phyloP scores from a whole-genome alignment of 2,113 vertebrate genomes.

The Jaculus jaculus region DNA sequence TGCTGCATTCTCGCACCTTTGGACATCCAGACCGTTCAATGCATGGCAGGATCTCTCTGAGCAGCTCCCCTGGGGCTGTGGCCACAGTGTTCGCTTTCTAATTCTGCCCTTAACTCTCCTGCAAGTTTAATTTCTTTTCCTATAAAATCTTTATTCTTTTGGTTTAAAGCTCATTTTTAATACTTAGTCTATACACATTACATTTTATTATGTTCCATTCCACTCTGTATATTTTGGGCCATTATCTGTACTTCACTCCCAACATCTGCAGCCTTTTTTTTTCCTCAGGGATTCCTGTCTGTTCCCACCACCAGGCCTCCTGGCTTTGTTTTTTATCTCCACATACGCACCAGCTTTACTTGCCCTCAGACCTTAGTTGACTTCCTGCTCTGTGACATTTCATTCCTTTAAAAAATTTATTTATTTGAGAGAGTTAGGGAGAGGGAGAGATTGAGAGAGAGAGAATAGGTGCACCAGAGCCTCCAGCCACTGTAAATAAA shows the following conservation, averaged over 20 bases:
- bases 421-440: too few species aligned
- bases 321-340: too few species aligned
- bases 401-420: too few species aligned
- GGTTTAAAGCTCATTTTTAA: neutral
- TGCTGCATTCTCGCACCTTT: too few species aligned
- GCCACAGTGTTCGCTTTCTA: neutral
- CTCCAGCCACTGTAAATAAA: too few species aligned
- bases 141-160: conserved; percentile 1
- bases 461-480: too few species aligned
- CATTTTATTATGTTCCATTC: neutral
- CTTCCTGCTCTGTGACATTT: neutral
- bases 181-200: neutral
- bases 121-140: neutral
- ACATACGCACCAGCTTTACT: neutral
- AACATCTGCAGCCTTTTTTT: neutral
- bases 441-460: too few species aligned
- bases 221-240: neutral
- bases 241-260: neutral
- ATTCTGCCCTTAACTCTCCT: neutral
- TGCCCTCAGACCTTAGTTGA: neutral
- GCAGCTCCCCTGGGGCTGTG: neutral
- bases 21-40: too few species aligned
- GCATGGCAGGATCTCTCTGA: neutral
- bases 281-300: neutral
- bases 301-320: neutral